phyloP scores from a whole-genome alignment of 2,797 vertebrate genomes.

The Balearica regulorum region DNA sequence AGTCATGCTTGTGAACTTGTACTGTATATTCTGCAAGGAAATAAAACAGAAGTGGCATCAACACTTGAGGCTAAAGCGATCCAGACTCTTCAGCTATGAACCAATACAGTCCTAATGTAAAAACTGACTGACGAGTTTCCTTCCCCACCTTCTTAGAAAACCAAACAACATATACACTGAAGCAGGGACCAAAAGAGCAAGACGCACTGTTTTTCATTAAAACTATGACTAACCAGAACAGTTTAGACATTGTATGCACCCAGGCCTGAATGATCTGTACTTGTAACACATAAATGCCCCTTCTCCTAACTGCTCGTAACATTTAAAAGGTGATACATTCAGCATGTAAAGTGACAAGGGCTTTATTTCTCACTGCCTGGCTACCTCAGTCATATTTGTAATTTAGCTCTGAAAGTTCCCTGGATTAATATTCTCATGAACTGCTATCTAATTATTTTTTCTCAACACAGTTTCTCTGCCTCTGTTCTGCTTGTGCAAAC shows the following conservation, averaged over 20 bases:
- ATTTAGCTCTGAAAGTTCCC: neutral
- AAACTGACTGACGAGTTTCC: neutral
- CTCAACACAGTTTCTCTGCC: neutral
- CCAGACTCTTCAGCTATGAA: neutral
- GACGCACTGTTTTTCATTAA: neutral
- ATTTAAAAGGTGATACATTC: neutral
- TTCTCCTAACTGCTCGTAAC: neutral
- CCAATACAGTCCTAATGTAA: neutral
- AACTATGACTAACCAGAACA: neutral
- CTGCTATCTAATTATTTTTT: neutral
- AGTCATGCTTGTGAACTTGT: slow-evolving; percentile 37
- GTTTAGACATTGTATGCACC: neutral
- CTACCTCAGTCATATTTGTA: neutral
- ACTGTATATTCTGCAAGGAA: slow-evolving; percentile 58
- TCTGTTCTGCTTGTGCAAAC: neutral
- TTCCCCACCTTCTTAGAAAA: neutral
- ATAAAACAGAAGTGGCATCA: neutral
- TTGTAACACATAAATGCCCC: neutral
- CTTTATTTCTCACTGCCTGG: neutral
- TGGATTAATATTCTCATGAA: neutral
- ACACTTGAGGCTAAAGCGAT: neutral
- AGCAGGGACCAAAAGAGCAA: neutral
- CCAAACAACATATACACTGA: neutral
- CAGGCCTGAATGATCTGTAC: neutral
- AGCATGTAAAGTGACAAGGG: neutral